phyloP scores from a whole-genome alignment of 2,888 invertebrate genomes.

The Imbricaverruca yamaguchii region DNA sequence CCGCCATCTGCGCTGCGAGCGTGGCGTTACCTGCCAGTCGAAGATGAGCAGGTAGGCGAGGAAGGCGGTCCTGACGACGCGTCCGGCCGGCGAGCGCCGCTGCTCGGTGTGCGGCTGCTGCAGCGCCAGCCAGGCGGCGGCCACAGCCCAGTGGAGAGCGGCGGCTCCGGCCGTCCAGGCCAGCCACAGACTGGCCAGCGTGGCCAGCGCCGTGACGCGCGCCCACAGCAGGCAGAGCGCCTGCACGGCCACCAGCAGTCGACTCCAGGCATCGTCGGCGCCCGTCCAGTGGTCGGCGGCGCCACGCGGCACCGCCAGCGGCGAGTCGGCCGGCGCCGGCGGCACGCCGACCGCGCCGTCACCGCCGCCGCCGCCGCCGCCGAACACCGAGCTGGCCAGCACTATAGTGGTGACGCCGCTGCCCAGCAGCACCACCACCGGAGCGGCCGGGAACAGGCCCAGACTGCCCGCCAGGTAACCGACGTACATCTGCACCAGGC shows the following conservation, averaged over 20 bases:
- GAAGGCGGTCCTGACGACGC: constrained; percentile 16
- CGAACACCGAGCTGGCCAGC: constrained; percentile 27
- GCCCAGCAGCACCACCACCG: constrained; percentile 28
- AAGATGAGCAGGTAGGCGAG: constrained; percentile 30
- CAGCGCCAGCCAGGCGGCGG: constrained; percentile 30
- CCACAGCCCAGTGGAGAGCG: constrained; percentile 28
- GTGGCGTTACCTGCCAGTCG: constrained; percentile 28
- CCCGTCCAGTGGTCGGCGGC: constrained; percentile 17
- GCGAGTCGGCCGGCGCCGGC: constrained; percentile 25
- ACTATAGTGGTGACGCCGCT: constrained; percentile 29
- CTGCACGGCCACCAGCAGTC: constrained; percentile 30
- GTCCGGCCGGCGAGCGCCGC: not conserved
- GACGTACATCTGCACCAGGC: constrained; percentile 30
- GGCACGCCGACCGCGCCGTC: constrained; percentile 24
- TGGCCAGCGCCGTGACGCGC: constrained; percentile 30
- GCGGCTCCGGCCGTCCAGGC: constrained; percentile 28
- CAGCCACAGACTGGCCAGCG: constrained; percentile 28
- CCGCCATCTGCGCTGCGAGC: no score
- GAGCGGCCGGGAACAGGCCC: constrained; percentile 27
- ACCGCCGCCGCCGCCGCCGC: constrained; percentile 28
- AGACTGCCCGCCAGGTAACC: constrained; percentile 25
- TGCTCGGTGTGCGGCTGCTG: constrained; percentile 25
- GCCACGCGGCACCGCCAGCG: constrained; percentile 25
- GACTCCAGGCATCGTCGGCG: constrained; percentile 27
- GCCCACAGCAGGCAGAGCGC: constrained; percentile 30